Percentiles rank a stretch among this genome's conserved stretches.
These are phyloP conservation scores for Pedionomus torquatus DNA, from an alignment of 2,113 vertebrate genomes.

Conservation along the genomic window DNA sequence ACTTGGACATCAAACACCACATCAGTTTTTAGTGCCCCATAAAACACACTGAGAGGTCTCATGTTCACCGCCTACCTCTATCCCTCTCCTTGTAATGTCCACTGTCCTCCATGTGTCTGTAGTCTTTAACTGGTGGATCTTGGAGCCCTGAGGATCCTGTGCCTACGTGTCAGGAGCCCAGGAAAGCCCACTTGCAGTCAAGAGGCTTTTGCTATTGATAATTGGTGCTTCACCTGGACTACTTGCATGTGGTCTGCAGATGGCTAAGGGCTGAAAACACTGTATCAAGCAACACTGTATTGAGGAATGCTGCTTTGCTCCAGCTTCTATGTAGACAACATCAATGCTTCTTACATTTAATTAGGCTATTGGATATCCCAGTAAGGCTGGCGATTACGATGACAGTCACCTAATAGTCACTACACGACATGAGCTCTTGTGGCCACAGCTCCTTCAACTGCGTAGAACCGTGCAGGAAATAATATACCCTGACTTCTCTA, in stretches of 20 bases:
- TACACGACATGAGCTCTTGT: not conserved
- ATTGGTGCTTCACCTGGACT: not conserved
- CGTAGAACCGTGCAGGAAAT: not conserved
- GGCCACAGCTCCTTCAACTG: not conserved
- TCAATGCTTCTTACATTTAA: not conserved
- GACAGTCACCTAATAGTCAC: not conserved
- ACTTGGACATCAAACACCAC: not conserved
- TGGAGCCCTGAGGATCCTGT: not conserved
- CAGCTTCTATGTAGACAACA: not conserved
- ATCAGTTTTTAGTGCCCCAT: not conserved
- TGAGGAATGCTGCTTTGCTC: too few species aligned
- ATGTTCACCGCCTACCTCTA: fast-evolving
- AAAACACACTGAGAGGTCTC: not conserved
- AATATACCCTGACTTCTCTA: not conserved
- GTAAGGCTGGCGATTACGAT: not conserved
- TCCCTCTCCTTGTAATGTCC: not conserved
- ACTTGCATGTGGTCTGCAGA: not conserved
- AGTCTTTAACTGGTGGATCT: not conserved
- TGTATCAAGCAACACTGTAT: not conserved
- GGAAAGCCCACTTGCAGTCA: not conserved
- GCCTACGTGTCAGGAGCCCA: not conserved
- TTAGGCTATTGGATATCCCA: not conserved
- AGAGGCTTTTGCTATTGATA: not conserved
- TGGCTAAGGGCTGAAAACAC: not conserved
- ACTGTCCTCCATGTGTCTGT: fast-evolving